Conservation (phyloP, 2,797 vertebrate species). For the Champsocephalus esox region DNA sequence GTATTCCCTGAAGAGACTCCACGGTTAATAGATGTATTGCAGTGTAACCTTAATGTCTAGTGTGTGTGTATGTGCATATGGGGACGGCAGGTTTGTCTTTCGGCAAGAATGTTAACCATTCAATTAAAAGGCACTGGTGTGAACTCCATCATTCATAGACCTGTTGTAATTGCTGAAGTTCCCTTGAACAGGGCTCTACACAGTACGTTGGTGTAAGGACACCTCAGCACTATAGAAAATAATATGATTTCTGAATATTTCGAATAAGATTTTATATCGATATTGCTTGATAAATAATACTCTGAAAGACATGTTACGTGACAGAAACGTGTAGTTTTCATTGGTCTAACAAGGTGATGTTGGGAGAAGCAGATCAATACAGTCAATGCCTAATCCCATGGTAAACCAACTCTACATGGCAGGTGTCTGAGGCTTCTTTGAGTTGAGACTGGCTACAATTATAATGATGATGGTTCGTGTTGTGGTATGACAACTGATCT, state of each 20-base stretch:
- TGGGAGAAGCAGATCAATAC: too few relatives aligned
- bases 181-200: slow-evolving; percentile 26
- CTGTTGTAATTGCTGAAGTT: slow-evolving; percentile 13
- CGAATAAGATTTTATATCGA: background rate
- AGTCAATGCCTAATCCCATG: too few relatives aligned
- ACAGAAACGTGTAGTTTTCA: too few relatives aligned
- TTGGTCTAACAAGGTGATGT: too few relatives aligned
- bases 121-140: slow-evolving; percentile 42
- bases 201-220: background rate
- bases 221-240: background rate
- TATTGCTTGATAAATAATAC: too few relatives aligned
- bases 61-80: slow-evolving; percentile 30
- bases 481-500: too few relatives aligned
- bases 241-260: background rate
- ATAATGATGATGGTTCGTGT: too few relatives aligned
- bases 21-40: slow-evolving; percentile 15
- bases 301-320: too few relatives aligned
- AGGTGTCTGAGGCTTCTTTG: background rate
- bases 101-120: slow-evolving; percentile 11
- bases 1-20: slow-evolving; percentile 38
- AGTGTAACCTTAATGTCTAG: slow-evolving; percentile 20
- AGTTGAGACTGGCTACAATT: background rate
- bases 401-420: too few relatives aligned
- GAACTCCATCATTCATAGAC: slow-evolving; percentile 34
- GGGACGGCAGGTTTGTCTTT: slow-evolving; percentile 5